Conservation (phyloP, 2,113 vertebrate species). For the Rhea americana region DNA sequence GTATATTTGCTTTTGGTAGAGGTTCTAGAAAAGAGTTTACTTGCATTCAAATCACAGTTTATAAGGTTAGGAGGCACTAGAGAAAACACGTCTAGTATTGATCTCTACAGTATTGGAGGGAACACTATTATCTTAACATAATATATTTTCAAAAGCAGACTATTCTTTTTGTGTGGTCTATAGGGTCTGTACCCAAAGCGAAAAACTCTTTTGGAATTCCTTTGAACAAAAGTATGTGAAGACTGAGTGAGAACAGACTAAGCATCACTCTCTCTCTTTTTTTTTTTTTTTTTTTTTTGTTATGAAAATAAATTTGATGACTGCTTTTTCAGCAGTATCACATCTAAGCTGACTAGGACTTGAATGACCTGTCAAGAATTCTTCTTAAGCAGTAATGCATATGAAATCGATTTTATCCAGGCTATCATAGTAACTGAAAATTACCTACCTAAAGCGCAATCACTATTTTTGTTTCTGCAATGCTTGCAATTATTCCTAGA, state of each 20-base stretch:
- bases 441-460: neutral
- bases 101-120: neutral
- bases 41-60: neutral
- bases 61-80: neutral
- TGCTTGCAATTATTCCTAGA: neutral
- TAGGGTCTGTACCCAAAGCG: neutral
- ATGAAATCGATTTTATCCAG: neutral
- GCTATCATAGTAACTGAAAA: slow-evolving; percentile 1
- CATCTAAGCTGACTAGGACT: neutral
- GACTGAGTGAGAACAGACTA: neutral
- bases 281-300: neutral
- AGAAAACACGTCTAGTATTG: neutral
- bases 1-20: neutral
- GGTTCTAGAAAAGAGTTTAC: neutral
- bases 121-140: neutral
- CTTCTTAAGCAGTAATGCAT: neutral
- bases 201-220: neutral
- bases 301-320: neutral
- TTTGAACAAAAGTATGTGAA: neutral
- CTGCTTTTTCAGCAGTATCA: neutral
- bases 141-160: neutral
- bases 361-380: neutral
- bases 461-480: neutral
- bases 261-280: fast-evolving
- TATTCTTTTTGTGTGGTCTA: neutral